These are phyloP conservation scores for Sebastes vulpes DNA, from an alignment of 2,797 vertebrate genomes.

Conservation along the genomic window DNA sequence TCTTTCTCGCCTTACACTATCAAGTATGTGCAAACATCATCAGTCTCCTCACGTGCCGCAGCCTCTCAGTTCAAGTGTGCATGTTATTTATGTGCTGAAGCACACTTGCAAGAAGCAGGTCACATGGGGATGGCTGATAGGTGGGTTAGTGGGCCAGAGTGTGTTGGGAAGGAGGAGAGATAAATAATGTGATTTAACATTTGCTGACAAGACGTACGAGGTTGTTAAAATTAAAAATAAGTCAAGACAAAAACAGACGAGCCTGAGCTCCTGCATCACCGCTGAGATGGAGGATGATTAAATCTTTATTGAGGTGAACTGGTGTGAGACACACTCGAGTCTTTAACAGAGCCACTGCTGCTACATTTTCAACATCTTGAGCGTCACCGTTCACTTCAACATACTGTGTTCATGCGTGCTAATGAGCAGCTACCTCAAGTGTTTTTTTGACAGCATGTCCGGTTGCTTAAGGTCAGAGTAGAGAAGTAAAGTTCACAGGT, in stretches of 20 bases:
- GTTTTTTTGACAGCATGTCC: slow-evolving; percentile 5
- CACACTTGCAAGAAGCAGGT: slow-evolving; percentile 42
- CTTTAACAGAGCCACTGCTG: not conserved
- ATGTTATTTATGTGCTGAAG: slow-evolving; percentile 29
- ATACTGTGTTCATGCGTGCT: not conserved
- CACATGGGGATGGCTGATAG: slow-evolving; percentile 47
- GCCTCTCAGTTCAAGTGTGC: not conserved
- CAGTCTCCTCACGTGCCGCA: slow-evolving; percentile 37
- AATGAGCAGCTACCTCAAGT: not conserved
- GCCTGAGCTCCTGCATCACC: not conserved
- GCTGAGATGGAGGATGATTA: not conserved
- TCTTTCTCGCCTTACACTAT: not conserved
- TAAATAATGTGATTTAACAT: slow-evolving; percentile 12
- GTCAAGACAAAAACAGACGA: not conserved
- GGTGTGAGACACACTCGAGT: not conserved
- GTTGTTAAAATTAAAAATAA: slow-evolving; percentile 5
- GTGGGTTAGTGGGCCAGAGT: slow-evolving; percentile 67
- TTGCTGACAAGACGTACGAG: slow-evolving; percentile 10
- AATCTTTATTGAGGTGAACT: not conserved
- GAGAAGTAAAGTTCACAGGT: slow-evolving; percentile 74
- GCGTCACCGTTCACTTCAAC: not conserved
- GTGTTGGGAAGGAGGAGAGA: slow-evolving; percentile 6
- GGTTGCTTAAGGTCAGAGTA: slow-evolving; percentile 38
- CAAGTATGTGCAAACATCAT: not conserved
- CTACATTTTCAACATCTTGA: not conserved